Conservation (phyloP, 2,888 invertebrate genomes). For the Drosophila testacea region DNA sequence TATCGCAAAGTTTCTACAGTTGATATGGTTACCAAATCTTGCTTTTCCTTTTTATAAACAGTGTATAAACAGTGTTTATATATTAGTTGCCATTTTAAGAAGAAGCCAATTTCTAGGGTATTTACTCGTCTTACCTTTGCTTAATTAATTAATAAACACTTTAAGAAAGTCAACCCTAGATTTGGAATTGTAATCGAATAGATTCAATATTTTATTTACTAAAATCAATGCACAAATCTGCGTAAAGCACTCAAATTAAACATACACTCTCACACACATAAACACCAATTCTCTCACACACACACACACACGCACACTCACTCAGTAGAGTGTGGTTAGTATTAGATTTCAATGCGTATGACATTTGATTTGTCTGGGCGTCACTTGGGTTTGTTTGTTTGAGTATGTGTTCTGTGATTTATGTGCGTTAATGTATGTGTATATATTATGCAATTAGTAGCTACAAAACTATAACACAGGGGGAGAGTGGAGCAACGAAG, state of each 20-base stretch:
- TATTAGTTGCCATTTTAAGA: not conserved
- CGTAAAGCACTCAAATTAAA: not conserved
- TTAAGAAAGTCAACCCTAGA: not conserved
- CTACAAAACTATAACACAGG: slow-evolving; percentile 32
- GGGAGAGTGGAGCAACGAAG: not conserved
- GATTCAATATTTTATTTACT: slow-evolving; percentile 20
- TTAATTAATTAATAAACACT: not conserved
- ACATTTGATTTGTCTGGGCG: slow-evolving; percentile 19
- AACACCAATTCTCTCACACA: not conserved
- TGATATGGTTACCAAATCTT: too few relatives aligned
- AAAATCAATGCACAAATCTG: slow-evolving; percentile 18
- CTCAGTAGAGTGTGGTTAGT: not conserved
- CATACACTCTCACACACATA: not conserved
- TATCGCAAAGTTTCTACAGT: too few relatives aligned
- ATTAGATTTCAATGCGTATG: slow-evolving; percentile 34
- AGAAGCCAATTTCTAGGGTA: not conserved
- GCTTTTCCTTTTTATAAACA: too few relatives aligned
- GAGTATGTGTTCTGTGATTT: slow-evolving; percentile 23
- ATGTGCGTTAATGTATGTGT: slow-evolving; percentile 42
- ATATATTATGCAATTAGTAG: slow-evolving; percentile 66
- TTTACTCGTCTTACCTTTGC: not conserved
- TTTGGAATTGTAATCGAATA: not conserved
- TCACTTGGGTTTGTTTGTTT: slow-evolving; percentile 28
- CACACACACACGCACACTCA: not conserved
- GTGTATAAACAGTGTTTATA: too few relatives aligned